Evolutionary conservation across 2,113 vertebrate species (phyloP).

Genomic region (Misgurnus anguillicaudatus): DNA sequence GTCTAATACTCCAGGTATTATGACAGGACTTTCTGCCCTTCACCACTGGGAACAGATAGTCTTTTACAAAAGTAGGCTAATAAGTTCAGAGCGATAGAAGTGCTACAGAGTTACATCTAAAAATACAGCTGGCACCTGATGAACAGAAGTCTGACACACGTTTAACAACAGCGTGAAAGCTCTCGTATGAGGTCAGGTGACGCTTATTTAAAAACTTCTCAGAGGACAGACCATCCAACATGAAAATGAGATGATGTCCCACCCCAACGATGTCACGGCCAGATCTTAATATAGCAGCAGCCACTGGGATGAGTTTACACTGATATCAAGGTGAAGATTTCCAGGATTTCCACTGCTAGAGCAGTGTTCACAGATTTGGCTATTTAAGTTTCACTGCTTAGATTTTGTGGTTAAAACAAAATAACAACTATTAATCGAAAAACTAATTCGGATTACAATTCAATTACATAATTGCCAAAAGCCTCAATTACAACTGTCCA

Average conservation of each 20-base stretch:
- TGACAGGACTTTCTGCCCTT: background rate
- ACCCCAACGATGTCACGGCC: background rate
- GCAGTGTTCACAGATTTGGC: background rate
- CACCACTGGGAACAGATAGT: slow-evolving; percentile 18
- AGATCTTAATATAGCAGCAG: slow-evolving; percentile 11
- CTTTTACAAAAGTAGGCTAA: slow-evolving; percentile 44
- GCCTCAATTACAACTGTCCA: no score
- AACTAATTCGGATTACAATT: no score
- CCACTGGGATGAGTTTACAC: slow-evolving; percentile 2
- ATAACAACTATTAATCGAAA: no score
- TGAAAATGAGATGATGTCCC: background rate
- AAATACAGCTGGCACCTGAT: slow-evolving; percentile 21
- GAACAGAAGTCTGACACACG: background rate
- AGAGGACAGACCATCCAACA: background rate
- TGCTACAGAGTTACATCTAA: slow-evolving; percentile 7
- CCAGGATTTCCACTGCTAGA: slow-evolving; percentile 29
- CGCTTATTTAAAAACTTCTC: slow-evolving; percentile 19
- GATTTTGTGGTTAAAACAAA: no score
- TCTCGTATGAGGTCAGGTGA: slow-evolving; percentile 16
- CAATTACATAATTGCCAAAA: no score
- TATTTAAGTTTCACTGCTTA: no score
- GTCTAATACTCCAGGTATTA: background rate
- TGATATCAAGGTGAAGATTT: slow-evolving; percentile 22
- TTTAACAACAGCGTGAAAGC: background rate
- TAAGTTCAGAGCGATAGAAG: slow-evolving; percentile 31